phyloP scores from a whole-genome alignment of 2,888 invertebrate genomes.

The Galerucella nymphaeae region DNA sequence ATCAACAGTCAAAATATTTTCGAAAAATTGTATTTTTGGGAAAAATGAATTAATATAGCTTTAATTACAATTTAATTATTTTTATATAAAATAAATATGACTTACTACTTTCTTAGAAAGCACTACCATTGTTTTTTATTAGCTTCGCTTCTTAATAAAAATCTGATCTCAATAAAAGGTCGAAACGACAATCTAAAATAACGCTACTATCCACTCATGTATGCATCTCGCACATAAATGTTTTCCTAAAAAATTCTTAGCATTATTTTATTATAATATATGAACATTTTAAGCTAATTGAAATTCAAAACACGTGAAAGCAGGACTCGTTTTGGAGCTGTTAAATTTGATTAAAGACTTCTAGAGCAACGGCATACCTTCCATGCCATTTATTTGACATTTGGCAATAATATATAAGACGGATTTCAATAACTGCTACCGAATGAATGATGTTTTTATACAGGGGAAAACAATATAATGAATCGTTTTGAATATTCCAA shows the following conservation, averaged over 20 bases:
- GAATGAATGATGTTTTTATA: neutral
- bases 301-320: conserved; percentile 17
- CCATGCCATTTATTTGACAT: conserved; percentile 13
- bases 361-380: conserved; percentile 6
- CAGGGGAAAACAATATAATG: neutral
- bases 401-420: conserved; percentile 14
- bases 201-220: neutral
- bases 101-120: neutral
- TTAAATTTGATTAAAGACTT: conserved; percentile 24
- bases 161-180: neutral
- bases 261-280: conserved; percentile 12
- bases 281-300: conserved; percentile 15
- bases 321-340: conserved; percentile 17
- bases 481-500: neutral
- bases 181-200: neutral
- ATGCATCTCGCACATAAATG: conserved; percentile 4
- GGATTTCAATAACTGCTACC: conserved; percentile 10
- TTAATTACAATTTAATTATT: neutral
- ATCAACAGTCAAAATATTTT: too few relatives aligned
- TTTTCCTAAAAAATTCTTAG: conserved; percentile 12
- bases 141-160: neutral
- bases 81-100: neutral
- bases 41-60: too few relatives aligned
- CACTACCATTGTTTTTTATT: neutral
- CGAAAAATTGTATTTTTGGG: too few relatives aligned